Conservation (phyloP, 2,797 vertebrate genomes). For the Lophotriccus pileatus region DNA sequence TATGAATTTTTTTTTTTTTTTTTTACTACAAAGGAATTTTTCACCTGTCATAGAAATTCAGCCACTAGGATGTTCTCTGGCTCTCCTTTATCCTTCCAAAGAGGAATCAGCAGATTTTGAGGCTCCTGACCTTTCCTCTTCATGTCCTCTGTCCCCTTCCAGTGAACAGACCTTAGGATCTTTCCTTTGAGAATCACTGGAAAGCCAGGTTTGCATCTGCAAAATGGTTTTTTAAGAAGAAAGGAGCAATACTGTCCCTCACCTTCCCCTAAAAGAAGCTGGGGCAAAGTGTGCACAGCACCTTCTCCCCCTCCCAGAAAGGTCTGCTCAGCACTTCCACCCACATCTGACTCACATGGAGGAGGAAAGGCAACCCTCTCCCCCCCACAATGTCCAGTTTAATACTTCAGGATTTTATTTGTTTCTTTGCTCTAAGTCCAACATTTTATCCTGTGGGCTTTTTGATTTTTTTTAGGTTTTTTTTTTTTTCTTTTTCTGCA, state of each 20-base stretch:
- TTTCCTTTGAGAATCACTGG: too few species aligned
- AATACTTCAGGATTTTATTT: background rate
- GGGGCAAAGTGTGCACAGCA: background rate
- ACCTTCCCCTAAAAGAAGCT: background rate
- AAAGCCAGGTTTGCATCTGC: too few species aligned
- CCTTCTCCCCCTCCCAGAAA: background rate
- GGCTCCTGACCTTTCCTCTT: too few species aligned
- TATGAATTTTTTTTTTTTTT: background rate
- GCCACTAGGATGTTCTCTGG: background rate
- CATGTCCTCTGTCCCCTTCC: too few species aligned
- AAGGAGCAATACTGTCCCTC: too few species aligned
- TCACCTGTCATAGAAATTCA: background rate
- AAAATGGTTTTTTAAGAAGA: too few species aligned
- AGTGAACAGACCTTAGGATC: too few species aligned
- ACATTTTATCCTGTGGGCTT: background rate
- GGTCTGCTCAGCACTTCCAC: background rate
- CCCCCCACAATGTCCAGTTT: background rate
- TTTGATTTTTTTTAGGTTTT: background rate
- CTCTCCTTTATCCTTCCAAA: background rate
- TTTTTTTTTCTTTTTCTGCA: background rate
- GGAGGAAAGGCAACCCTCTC: background rate
- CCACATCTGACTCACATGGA: background rate
- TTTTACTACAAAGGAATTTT: background rate
- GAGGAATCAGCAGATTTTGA: background rate
- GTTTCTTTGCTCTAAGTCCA: background rate